Percentiles rank a stretch among this genome's conserved stretches.
phyloP scores from a whole-genome alignment of 1,140 invertebrate genomes.

The Brachionus manjavacas region DNA sequence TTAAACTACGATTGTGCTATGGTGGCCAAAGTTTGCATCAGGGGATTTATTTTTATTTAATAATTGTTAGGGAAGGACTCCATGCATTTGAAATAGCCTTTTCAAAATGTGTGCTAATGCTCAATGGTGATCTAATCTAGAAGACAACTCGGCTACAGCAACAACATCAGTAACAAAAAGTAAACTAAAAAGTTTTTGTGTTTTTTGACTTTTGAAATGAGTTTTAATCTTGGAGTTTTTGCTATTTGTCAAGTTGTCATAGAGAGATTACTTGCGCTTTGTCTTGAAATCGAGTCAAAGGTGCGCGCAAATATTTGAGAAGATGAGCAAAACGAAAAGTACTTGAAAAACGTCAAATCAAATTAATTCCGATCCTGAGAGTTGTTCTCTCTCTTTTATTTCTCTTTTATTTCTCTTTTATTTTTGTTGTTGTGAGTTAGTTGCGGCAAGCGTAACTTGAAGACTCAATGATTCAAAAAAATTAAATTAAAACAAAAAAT shows the following conservation, averaged over 20 bases:
- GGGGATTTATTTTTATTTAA: no score
- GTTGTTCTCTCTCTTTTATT: not conserved
- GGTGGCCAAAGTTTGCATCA: no score
- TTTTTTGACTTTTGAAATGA: not conserved
- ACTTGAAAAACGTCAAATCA: not conserved
- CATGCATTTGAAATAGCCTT: no score
- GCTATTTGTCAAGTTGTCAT: not conserved
- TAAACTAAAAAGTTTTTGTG: not conserved
- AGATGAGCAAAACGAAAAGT: not conserved
- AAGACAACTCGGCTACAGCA: no score
- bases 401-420: no score
- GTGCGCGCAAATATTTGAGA: not conserved
- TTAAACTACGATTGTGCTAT: no score
- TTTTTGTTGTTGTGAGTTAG: not conserved
- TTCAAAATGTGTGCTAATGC: no score
- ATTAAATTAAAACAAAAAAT: slow-evolving; percentile 11
- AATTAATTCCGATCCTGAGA: slow-evolving; percentile 1
- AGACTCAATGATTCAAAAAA: slow-evolving; percentile 27
- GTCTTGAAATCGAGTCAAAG: slow-evolving; percentile 20
- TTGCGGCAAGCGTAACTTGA: not conserved
- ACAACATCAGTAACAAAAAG: no score
- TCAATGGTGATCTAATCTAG: no score
- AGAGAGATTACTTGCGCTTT: not conserved
- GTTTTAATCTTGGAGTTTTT: slow-evolving; percentile 18
- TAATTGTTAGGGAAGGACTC: no score